These are phyloP conservation scores for Copidosoma aretas DNA, from an alignment of 2,888 invertebrate species.

Conservation along the genomic window DNA sequence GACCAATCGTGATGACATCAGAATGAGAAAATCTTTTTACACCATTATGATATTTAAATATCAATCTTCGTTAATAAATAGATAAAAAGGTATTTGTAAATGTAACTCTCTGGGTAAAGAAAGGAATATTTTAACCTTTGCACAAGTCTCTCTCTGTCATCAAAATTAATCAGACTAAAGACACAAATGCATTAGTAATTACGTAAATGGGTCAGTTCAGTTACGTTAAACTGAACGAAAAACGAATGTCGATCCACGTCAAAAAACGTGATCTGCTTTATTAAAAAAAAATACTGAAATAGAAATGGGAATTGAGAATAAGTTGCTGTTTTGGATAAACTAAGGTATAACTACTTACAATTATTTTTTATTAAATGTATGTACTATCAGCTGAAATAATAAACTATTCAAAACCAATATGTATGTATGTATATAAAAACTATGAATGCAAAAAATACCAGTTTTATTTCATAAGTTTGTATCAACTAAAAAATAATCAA, in stretches of 20 bases:
- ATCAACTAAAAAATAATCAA: not conserved
- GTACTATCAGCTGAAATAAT: not conserved
- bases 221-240: slow-evolving; percentile 13
- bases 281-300: slow-evolving; percentile 24
- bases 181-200: slow-evolving; percentile 31
- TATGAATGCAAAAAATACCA: slow-evolving; percentile 3
- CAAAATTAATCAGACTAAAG: slow-evolving; percentile 24
- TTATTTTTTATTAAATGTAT: not conserved
- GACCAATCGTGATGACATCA: slow-evolving; percentile 29
- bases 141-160: slow-evolving; percentile 15
- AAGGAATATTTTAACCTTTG: slow-evolving; percentile 8
- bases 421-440: not conserved
- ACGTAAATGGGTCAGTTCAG: slow-evolving; percentile 20
- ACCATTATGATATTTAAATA: slow-evolving; percentile 25
- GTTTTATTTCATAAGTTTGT: not conserved
- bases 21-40: slow-evolving; percentile 34
- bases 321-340: slow-evolving; percentile 13
- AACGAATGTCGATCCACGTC: slow-evolving; percentile 14
- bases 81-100: slow-evolving; percentile 32
- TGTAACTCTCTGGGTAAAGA: slow-evolving; percentile 8
- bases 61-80: slow-evolving; percentile 27
- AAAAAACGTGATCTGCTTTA: slow-evolving; percentile 12
- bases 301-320: slow-evolving; percentile 25
- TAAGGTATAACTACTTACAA: not conserved
- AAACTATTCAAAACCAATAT: not conserved